Evolutionary conservation across 2,888 invertebrate species (phyloP), one percentile per base, ranked within the genome.

Genomic region (Bembecia ichneumoniformis): DNA sequence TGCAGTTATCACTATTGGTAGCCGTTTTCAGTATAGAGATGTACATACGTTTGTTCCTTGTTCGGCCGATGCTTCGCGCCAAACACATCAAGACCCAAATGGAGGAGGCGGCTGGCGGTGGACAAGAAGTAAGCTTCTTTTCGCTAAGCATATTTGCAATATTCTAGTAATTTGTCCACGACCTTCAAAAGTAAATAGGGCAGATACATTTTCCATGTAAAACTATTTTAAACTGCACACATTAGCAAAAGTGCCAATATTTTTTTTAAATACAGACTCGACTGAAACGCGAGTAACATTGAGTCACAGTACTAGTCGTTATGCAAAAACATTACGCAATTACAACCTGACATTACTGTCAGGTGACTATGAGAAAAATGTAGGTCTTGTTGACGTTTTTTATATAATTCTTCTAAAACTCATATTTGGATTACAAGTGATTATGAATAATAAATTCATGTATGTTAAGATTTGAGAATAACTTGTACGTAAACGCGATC

Each of bases 51-150:
- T 78, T 96, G 35, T 92, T 93, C 63, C 77, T 95, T 52, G 93
- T 94, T 47, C 91, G 92, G 9, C 91, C 93, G 10, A 90, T 96
- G 69, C 80, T 96, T 40, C 86, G 87, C 35, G 88, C 94, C 54
- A 94, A 96, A 77, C 89, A 90, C 52, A 88, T 90, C 61, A 95
- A 95, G 70, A 93, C 91, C 13, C 89, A 89, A 57, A 90, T 95
- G 70, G 96, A 96, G 71, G 90, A 89, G 47, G 89, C 91, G 0
- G 91, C 92, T 3, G 95, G 95, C 17, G 90, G 93, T 48, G 95
- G 95, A 1, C 89, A 91, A 64, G 95, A 95, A 84, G 86, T 86
- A 50, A 76, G 68, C 62, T 28, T 9, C 28, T 7, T 28, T 7
- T 28, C 20, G 7, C 5, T 28, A 28, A 78, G 7, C 7, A 28